phyloP scores from a whole-genome alignment of 2,113 vertebrate genomes.

The Irena cyanogastra region DNA sequence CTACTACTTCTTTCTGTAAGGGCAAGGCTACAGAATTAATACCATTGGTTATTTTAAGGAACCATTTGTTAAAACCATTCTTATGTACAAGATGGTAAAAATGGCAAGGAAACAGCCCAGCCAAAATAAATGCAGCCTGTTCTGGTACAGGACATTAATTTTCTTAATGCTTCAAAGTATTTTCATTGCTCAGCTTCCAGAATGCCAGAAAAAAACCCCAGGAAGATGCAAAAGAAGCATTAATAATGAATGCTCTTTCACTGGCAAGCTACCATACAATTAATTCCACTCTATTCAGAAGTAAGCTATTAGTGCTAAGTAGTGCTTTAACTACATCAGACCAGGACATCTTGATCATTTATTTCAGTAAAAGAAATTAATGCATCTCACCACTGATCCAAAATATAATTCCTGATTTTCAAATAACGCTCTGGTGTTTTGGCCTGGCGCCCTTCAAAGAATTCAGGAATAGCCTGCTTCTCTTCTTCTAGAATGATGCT shows the following conservation, averaged over 20 bases:
- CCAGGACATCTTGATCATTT: background rate
- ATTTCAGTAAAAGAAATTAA: background rate
- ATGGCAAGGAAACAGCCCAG: background rate
- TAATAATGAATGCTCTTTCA: background rate
- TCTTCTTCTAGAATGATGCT: constrained; percentile 87
- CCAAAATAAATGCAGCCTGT: background rate
- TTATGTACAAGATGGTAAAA: background rate
- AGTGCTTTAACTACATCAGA: background rate
- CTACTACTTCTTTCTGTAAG: background rate
- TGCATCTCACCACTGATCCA: constrained; percentile 90
- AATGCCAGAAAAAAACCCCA: background rate
- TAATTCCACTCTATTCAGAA: background rate
- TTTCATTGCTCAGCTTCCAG: background rate
- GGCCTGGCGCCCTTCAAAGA: constrained; percentile 93
- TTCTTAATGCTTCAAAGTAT: background rate
- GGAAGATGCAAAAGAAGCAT: background rate
- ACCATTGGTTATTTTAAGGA: background rate
- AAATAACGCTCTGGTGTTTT: constrained; percentile 97
- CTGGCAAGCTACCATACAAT: background rate
- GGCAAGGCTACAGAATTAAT: background rate
- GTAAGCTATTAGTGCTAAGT: background rate
- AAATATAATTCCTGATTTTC: constrained; percentile 96
- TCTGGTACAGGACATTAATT: background rate
- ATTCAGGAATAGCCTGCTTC: constrained; percentile 95
- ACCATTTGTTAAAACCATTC: background rate